Evolutionary conservation across 2,888 invertebrate genomes (phyloP).

Genomic region (Polymixis lichenea): DNA sequence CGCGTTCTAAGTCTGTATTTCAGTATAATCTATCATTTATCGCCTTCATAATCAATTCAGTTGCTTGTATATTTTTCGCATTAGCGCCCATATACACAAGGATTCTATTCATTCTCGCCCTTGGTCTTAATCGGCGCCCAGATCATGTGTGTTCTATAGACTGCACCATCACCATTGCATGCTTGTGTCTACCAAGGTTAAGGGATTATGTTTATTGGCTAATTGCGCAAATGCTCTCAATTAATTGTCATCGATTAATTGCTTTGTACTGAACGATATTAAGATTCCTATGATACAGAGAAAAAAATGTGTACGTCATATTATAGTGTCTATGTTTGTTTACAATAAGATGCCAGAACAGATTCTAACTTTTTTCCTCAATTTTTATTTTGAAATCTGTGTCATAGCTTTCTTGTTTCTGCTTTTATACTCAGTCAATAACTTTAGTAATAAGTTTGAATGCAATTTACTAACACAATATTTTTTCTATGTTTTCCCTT

Average conservation of each 20-base stretch:
- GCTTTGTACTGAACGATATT: slow-evolving; percentile 10
- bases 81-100: slow-evolving; percentile 35
- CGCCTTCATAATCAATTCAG: slow-evolving; percentile 47
- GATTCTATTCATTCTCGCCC: slow-evolving; percentile 60
- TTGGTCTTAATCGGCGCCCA: slow-evolving; percentile 67
- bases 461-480: slow-evolving; percentile 77
- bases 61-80: slow-evolving; percentile 48
- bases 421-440: slow-evolving; percentile 53
- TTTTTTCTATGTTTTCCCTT: slow-evolving; percentile 72
- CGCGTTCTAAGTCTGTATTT: slow-evolving; percentile 33
- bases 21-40: slow-evolving; percentile 44
- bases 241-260: slow-evolving; percentile 18
- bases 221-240: slow-evolving; percentile 20
- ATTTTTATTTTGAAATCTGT: slow-evolving; percentile 5
- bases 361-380: background rate
- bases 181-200: slow-evolving; percentile 62
- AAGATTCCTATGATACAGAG: slow-evolving; percentile 31
- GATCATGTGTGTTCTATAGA: slow-evolving; percentile 47
- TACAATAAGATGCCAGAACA: slow-evolving; percentile 3
- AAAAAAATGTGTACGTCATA: background rate
- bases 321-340: slow-evolving; percentile 11
- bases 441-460: slow-evolving; percentile 54
- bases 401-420: slow-evolving; percentile 25
- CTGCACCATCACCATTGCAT: slow-evolving; percentile 40
- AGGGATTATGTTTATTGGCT: slow-evolving; percentile 63